phyloP scores from a whole-genome alignment of 2,888 invertebrate genomes.

The Mycogona germanica region DNA sequence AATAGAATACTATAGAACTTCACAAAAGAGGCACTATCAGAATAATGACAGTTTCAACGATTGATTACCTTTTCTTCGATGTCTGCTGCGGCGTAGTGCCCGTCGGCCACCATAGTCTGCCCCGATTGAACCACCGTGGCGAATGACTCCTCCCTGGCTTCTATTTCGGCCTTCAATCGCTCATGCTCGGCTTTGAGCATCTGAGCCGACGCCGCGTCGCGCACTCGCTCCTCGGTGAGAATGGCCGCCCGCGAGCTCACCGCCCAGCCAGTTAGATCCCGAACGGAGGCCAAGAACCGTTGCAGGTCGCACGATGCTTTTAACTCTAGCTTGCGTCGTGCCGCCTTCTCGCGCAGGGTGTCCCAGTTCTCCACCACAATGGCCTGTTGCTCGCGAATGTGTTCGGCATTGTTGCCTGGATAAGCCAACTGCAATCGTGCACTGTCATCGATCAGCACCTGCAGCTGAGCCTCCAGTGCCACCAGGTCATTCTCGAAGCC shows the following conservation, averaged over 20 bases:
- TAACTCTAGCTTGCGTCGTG: conserved; percentile 62
- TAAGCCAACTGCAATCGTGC: conserved; percentile 72
- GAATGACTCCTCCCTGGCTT: conserved; percentile 74
- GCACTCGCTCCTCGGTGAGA: conserved; percentile 64
- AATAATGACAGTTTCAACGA: too few relatives aligned
- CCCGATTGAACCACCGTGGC: conserved; percentile 59
- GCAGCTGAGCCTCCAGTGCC: conserved; percentile 72
- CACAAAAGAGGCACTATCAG: too few relatives aligned
- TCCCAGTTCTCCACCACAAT: conserved; percentile 80
- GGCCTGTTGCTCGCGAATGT: conserved; percentile 75
- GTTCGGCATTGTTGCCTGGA: conserved; percentile 81
- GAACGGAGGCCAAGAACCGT: conserved; percentile 67
- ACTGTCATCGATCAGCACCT: conserved; percentile 85
- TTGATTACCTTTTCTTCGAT: conserved; percentile 29
- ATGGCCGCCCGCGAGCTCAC: conserved; percentile 60
- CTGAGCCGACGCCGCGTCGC: conserved; percentile 70
- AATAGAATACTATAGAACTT: too few relatives aligned
- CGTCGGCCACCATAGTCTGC: conserved; percentile 67
- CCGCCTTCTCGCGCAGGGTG: conserved; percentile 66
- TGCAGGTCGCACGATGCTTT: conserved; percentile 81
- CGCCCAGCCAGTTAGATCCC: conserved; percentile 85
- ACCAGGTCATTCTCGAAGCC: conserved; percentile 86
- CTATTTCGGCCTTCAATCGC: conserved; percentile 68
- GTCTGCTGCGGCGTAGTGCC: conserved; percentile 55
- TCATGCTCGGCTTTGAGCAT: conserved; percentile 70